phyloP scores from a whole-genome alignment of 2,797 vertebrate species.

The Sebastes vulpes region DNA sequence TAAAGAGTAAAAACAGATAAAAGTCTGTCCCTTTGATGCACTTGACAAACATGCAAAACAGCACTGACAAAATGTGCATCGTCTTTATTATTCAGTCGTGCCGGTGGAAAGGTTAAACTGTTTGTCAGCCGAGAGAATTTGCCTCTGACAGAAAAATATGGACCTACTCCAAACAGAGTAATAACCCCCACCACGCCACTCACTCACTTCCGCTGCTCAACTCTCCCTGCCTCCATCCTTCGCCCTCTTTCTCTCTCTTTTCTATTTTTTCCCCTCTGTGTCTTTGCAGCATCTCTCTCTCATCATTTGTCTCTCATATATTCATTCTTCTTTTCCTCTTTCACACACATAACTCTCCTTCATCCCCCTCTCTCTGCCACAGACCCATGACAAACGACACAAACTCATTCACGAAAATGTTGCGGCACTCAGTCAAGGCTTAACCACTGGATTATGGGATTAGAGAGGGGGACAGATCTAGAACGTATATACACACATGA shows the following conservation, averaged over 20 bases:
- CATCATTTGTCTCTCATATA: background rate
- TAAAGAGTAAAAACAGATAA: background rate
- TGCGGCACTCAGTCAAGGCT: constrained; percentile 59
- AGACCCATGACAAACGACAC: constrained; percentile 49
- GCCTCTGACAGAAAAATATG: constrained; percentile 45
- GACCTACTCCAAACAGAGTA: constrained; percentile 30
- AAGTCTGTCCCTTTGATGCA: background rate
- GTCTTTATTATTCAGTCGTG: background rate
- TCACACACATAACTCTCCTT: background rate
- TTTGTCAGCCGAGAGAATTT: constrained; percentile 1
- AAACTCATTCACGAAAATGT: constrained; percentile 70
- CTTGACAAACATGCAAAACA: background rate
- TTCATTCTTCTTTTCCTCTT: background rate
- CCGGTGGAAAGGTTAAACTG: constrained; percentile 1
- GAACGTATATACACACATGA: constrained; percentile 22
- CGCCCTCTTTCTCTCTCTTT: background rate
- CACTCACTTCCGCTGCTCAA: constrained; percentile 39
- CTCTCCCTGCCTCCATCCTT: constrained; percentile 17
- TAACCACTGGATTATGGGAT: constrained; percentile 76
- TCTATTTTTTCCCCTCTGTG: background rate
- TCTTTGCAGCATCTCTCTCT: background rate
- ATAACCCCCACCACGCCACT: constrained; percentile 7
- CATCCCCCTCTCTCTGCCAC: background rate
- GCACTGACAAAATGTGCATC: background rate
- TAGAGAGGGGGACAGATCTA: constrained; percentile 66